Evolutionary conservation across 2,113 vertebrate species (phyloP), one percentile per base, ranked within the genome.

Genomic region (Leptocoma aspasia): DNA sequence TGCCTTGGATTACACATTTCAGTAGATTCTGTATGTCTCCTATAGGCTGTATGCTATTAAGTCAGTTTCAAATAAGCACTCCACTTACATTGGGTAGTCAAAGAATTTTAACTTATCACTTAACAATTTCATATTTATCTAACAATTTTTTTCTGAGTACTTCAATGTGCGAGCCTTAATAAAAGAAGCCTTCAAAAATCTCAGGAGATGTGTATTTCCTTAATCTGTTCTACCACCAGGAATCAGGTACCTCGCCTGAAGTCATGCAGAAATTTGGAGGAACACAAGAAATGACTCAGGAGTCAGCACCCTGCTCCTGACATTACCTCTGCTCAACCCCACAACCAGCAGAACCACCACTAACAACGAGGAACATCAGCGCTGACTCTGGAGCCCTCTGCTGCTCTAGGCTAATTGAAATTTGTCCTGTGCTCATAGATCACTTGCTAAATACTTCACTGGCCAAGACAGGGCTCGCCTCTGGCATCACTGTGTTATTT

Each of bases 361-460:
- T 39, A 39, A 41, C 61, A 77, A 33, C 26, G 37, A 92, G 69
- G 31, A 90, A 60, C 17, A 78, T 13, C 69, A 63, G 45, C 7
- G 13, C 72, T 69, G 42, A 50, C 86, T 82, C 64, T 31, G 21
- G 75, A 85, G 66, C 33, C 45, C 59, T 63, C 64, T 73, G 44
- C 47, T 70, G 71, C 90, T 78, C 70, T 33, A 89, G 72, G 82
- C 52, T 78, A 94, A 89, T n/a, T 75, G 41, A 53, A 84, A 90
- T 81, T 86, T 78, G 65, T 81, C 88, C 80, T 39, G 9, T 31
- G 88, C 49, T 82, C 90, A 92, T 90, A 92, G 93, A 86, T 88
- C 77, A 72, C 69, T 92, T 86, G 57, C 92, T 96, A 95, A 96
- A 78, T 70, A 94, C 76, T 88, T 84, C 72, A 71, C 15, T 89